Evolutionary conservation across 2,797 vertebrate genomes (phyloP), one percentile per base, ranked within the genome.

Genomic region (Paguma larvata): DNA sequence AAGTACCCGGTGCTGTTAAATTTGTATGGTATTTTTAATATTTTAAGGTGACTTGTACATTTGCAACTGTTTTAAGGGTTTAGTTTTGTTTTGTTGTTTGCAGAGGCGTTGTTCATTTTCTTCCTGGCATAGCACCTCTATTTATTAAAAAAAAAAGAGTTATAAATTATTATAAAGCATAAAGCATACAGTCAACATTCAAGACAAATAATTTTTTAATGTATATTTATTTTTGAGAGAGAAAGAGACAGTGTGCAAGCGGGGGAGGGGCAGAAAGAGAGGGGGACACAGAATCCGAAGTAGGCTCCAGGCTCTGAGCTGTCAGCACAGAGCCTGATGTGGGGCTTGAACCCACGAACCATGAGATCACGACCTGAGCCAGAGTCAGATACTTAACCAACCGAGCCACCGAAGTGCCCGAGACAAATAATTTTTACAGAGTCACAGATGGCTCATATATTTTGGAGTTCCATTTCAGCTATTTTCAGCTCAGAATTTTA

Each of bases 1-100:
- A 97, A 85, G 65, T 78, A 85, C 13, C 19, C 10, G 68, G 14
- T 78, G n/a, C 84, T 91, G 4, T 93, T 94, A 89, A 91, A 79
- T 80, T 90, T 97, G 27, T 15, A 38, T 92, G 46, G 15, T 34
- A 3, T 94, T 97, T 94, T 89, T 89, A 91, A 88, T 93, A 83
- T 82, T 94, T 93, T 73, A 87, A 78, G 38, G 51, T 86, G 38
- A 90, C 46, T 14, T 68, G n/a, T 48, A 2, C 38, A 59, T 56
- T 94, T 82, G 38, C 12, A 95, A 16, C 65, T 80, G 19, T 91
- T 73, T 3, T 53, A 32, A 68, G 11, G 67, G 23, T 92, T 92
- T 79, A 25, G 16, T 56, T 86, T 53, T 62, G 15, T 83, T 96
- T 87, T 90, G 32, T 80, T 92, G 0, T 91, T 75, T 84, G 32